Evolutionary conservation across 2,888 invertebrate genomes (phyloP).

Genomic region (Lasioglossum villosulum): DNA sequence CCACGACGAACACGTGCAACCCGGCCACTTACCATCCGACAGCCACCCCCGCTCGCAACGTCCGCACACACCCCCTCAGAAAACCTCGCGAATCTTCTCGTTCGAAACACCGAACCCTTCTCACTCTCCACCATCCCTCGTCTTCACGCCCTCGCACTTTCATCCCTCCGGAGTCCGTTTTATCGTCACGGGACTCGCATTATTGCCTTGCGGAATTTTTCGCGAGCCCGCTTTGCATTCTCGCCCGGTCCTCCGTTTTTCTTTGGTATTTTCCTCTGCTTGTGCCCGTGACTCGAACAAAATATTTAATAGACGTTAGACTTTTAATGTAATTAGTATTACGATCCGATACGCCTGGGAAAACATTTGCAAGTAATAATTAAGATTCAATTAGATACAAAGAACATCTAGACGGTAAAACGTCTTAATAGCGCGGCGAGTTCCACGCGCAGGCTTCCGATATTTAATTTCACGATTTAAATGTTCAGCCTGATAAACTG

Average conservation of each 20-base stretch:
- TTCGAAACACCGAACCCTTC: not conserved
- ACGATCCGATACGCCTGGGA: too few species aligned
- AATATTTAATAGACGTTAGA: too few species aligned
- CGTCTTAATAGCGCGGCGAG: not conserved
- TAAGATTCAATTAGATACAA: too few species aligned
- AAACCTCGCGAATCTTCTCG: not conserved
- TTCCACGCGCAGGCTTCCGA: not conserved
- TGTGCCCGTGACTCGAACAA: not conserved
- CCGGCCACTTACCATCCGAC: not conserved
- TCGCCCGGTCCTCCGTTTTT: too few species aligned
- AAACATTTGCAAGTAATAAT: too few species aligned
- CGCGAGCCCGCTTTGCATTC: not conserved
- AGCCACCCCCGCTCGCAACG: not conserved
- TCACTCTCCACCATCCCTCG: not conserved
- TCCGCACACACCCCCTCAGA: not conserved
- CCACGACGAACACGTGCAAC: constrained; percentile 20
- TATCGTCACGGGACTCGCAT: not conserved
- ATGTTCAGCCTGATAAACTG: not conserved
- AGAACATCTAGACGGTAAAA: too few species aligned
- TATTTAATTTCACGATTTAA: not conserved
- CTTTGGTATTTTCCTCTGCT: not conserved
- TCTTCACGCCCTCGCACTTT: not conserved
- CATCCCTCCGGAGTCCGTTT: not conserved
- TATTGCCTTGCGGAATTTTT: not conserved
- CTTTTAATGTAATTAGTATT: too few species aligned